These are phyloP conservation scores for Peromyscus attwateri DNA, from an alignment of 2,797 vertebrate species.

Conservation along the genomic window DNA sequence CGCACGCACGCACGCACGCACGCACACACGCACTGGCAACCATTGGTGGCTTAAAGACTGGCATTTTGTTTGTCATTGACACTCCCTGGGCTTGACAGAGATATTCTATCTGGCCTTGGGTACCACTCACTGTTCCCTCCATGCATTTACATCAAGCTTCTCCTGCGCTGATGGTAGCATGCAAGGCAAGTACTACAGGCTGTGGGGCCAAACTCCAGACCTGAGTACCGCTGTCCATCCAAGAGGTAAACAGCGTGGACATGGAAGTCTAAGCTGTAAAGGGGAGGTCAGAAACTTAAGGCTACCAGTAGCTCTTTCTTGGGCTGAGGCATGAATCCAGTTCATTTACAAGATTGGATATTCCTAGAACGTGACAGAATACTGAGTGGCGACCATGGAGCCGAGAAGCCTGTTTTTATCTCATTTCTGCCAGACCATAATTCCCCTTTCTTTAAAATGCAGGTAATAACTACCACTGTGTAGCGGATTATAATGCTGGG, in stretches of 20 bases:
- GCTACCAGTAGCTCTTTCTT: background rate
- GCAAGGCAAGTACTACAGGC: background rate
- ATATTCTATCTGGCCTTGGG: background rate
- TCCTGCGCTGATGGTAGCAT: accelerated
- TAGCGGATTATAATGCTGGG: background rate
- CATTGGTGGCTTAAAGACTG: background rate
- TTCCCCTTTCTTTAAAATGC: background rate
- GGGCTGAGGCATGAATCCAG: background rate
- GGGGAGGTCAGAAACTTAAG: background rate
- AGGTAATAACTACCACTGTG: background rate
- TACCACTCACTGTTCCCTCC: background rate
- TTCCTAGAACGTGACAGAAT: background rate
- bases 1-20: background rate
- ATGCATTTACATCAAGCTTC: background rate
- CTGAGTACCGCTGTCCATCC: background rate
- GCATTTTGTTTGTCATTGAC: background rate
- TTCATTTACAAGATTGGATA: background rate
- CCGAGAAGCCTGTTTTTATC: background rate
- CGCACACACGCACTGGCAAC: background rate
- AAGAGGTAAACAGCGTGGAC: background rate
- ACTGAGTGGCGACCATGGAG: background rate
- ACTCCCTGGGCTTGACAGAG: background rate
- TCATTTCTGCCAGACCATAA: background rate
- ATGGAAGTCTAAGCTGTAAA: background rate
- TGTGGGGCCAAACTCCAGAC: too few relatives aligned